Conservation (phyloP, 1,140 invertebrate genomes). For the Trissolcus basalis region DNA sequence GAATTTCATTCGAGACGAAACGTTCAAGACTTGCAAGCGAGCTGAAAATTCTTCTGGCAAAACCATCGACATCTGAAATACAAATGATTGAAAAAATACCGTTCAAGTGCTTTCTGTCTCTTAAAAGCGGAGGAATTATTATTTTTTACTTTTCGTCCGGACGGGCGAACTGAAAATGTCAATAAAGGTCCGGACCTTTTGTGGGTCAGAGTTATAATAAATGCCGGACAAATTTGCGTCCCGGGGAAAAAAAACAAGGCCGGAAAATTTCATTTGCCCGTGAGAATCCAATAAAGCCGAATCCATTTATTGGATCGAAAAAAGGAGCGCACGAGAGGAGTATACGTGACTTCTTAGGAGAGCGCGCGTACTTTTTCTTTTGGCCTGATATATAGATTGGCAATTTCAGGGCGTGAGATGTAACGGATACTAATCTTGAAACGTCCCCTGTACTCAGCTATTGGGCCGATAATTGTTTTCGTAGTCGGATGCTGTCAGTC, state of each 20-base stretch:
- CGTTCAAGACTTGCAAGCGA: too few relatives aligned
- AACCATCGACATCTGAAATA: too few relatives aligned
- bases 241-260: conserved; percentile 27
- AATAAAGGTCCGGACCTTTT: conserved; percentile 14
- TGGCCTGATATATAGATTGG: conserved; percentile 4
- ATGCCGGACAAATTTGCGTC: conserved; percentile 40
- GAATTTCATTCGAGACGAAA: too few relatives aligned
- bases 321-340: conserved; percentile 17
- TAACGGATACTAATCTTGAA: conserved; percentile 15
- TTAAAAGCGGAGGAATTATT: too few relatives aligned
- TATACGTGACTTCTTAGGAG: conserved; percentile 40
- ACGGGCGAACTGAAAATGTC: conserved; percentile 18
- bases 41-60: too few relatives aligned
- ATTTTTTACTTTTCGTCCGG: too few relatives aligned
- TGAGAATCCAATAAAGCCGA: conserved; percentile 51
- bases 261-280: conserved; percentile 44
- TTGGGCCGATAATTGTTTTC: conserved; percentile 14
- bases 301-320: conserved; percentile 50
- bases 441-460: conserved; percentile 1
- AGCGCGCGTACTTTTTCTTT: conserved; percentile 5
- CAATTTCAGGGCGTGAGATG: conserved; percentile 18
- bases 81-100: too few relatives aligned
- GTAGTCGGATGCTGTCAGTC: conserved; percentile 6
- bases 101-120: too few relatives aligned
- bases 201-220: conserved; percentile 19